A percentile compares a stretch with the other conserved stretches of the same genome.
phyloP scores from a whole-genome alignment of 2,113 vertebrate genomes.

The Pimephales promelas region DNA sequence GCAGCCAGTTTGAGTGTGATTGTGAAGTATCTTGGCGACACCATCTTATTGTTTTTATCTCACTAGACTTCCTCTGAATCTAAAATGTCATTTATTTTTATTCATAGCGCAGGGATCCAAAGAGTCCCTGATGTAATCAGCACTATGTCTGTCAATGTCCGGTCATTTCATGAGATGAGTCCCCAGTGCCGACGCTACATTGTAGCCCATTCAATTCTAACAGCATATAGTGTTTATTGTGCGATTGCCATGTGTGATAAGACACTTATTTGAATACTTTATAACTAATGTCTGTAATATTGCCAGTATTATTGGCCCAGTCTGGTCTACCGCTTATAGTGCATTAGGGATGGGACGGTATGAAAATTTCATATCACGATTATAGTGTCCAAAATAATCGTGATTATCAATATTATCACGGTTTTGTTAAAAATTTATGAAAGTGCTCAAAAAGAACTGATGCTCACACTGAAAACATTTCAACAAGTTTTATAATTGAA shows the following conservation, averaged over 20 bases:
- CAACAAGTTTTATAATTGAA: no score
- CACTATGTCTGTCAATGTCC: not conserved
- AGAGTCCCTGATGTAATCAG: not conserved
- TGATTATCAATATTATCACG: no score
- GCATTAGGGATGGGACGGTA: no score
- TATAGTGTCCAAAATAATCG: no score
- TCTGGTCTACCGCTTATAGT: no score
- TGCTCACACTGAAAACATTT: no score
- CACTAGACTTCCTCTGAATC: not conserved
- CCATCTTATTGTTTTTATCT: not conserved
- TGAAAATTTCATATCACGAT: no score
- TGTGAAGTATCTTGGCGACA: not conserved
- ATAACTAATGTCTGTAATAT: not conserved
- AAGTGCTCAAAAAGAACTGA: no score
- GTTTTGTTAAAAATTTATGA: no score
- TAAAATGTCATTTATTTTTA: slow-evolving; percentile 13
- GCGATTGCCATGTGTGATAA: not conserved
- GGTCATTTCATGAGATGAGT: not conserved
- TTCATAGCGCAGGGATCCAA: not conserved
- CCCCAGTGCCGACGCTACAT: not conserved
- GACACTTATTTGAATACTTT: not conserved
- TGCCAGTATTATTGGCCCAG: not conserved
- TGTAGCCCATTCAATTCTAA: not conserved
- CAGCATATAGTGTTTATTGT: no score
- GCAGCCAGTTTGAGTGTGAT: not conserved